Evolutionary conservation across 2,888 invertebrate species (phyloP).

Genomic region (Sphaerophoria rueppellii): DNA sequence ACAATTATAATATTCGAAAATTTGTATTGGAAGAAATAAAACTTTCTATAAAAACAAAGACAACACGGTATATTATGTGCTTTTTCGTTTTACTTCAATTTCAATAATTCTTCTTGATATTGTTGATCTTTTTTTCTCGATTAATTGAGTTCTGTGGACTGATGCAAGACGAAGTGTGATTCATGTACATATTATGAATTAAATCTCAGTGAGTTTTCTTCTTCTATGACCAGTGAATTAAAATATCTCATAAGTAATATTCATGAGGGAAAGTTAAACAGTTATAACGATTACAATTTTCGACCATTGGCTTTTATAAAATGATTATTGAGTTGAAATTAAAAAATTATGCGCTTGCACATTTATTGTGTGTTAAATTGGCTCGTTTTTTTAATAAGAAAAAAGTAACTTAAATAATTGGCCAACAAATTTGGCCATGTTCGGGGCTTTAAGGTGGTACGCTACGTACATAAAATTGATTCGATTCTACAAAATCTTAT

Average conservation of each 20-base stretch:
- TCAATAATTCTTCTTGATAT: neutral
- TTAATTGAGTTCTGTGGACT: conserved; percentile 43
- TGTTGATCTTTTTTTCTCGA: conserved; percentile 7
- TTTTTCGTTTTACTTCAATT: neutral
- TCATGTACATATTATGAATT: neutral
- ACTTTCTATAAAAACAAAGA: too few species aligned
- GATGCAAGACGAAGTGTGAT: conserved; percentile 49
- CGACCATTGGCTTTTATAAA: conserved; percentile 15
- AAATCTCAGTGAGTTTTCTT: conserved; percentile 31
- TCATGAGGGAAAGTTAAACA: conserved; percentile 43
- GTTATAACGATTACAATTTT: conserved; percentile 11
- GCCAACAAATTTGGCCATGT: too few species aligned
- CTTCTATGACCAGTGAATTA: conserved; percentile 24
- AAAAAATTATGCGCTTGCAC: neutral
- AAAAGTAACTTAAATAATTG: too few species aligned
- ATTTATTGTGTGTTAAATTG: neutral
- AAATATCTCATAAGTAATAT: conserved; percentile 19
- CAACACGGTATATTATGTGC: neutral
- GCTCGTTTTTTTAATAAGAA: neutral
- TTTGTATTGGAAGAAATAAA: too few species aligned
- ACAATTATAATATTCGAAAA: too few species aligned
- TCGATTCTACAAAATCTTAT: too few species aligned
- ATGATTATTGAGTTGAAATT: conserved; percentile 22
- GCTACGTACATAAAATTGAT: too few species aligned
- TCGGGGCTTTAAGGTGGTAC: too few species aligned